Evolutionary conservation across 2,113 vertebrate species (phyloP).

Genomic region (Passer domesticus): DNA sequence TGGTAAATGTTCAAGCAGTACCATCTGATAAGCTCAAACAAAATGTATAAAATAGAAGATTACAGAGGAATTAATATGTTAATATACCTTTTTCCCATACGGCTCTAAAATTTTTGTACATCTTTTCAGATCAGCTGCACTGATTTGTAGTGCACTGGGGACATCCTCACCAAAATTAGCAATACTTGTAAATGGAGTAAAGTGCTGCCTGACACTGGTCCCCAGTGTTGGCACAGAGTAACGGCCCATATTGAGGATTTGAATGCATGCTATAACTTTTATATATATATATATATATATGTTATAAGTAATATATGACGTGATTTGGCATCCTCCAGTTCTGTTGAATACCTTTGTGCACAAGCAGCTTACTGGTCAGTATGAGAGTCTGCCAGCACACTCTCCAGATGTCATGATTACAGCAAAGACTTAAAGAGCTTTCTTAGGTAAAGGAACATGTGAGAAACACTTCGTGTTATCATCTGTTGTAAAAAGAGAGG

Average conservation of each 20-base stretch:
- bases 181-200: neutral
- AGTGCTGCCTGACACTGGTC: neutral
- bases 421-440: neutral
- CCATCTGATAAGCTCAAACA: neutral
- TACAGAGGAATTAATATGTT: neutral
- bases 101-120: neutral
- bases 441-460: neutral
- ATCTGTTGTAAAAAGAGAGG: neutral
- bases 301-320: neutral
- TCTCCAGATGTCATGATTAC: neutral
- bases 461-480: neutral
- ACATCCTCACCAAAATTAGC: neutral
- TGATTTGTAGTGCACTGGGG: neutral
- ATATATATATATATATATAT: no score
- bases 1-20: neutral
- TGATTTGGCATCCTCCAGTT: neutral
- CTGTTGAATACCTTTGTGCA: neutral
- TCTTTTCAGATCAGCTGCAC: neutral
- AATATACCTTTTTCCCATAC: neutral
- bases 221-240: neutral
- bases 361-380: neutral
- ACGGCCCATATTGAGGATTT: neutral
- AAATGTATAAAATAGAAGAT: neutral
- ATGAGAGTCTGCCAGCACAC: neutral
- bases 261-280: neutral